Evolutionary conservation across 1,140 invertebrate species (phyloP).

Genomic region (Dreissena rostriformis): DNA sequence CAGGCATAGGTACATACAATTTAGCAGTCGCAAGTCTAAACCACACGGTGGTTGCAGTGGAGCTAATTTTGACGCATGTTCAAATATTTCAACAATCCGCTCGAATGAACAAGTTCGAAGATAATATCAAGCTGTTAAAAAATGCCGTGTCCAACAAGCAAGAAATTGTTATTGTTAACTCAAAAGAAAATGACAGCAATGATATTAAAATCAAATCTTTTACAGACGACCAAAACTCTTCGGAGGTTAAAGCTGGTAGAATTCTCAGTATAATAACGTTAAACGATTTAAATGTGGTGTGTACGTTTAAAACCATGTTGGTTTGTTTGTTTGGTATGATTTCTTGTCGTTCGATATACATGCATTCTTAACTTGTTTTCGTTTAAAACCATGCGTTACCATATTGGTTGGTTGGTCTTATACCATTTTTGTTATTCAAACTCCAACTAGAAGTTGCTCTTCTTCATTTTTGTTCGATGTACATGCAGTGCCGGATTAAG

Average conservation of each 20-base stretch:
- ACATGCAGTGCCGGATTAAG: too few species aligned
- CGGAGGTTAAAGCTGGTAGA: background rate
- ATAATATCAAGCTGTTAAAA: background rate
- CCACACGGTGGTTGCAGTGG: constrained; percentile 17
- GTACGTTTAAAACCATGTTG: background rate
- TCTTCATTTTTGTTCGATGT: too few species aligned
- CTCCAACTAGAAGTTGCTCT: too few species aligned
- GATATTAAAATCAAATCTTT: background rate
- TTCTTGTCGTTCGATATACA: too few species aligned
- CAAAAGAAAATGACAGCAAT: background rate
- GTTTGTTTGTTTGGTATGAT: too few species aligned
- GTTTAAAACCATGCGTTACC: too few species aligned
- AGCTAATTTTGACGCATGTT: constrained; percentile 10
- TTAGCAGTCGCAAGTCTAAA: constrained; percentile 18
- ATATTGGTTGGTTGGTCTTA: too few species aligned
- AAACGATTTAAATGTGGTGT: background rate
- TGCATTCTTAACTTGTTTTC: too few species aligned
- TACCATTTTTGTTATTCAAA: too few species aligned
- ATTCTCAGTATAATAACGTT: background rate
- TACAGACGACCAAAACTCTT: background rate
- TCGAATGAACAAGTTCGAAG: constrained; percentile 7
- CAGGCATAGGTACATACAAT: constrained; percentile 25
- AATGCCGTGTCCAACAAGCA: constrained; percentile 16
- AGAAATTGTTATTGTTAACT: background rate
- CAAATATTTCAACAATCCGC: constrained; percentile 21